Base-by-base conservation (phyloP, 2,888 invertebrate genomes). In the Polydesmus complanatus region DNA sequence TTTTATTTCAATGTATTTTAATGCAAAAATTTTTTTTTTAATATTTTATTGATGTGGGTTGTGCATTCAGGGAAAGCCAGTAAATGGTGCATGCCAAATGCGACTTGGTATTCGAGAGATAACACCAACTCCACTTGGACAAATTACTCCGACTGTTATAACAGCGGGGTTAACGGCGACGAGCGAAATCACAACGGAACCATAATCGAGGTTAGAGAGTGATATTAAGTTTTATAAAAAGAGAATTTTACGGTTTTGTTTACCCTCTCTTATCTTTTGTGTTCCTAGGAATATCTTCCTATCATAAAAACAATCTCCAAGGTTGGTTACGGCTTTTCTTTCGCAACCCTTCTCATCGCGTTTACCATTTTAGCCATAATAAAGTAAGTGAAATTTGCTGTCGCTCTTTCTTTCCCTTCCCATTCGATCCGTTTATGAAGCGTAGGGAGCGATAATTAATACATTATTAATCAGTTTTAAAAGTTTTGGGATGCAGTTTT, bases 71-170 rank as follows among this genome's bases (percentile, higher is more conserved):
- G 85, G 72, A 77, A 76, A 67, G 91, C 89, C 55, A 86, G 86
- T 75, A 88, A 89, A 75, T 81, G 83, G 69, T 93, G 93, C 73
- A 83, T 83, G 63, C 73, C 75, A 23, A 82, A 87, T 71, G 92
- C 88, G 21, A 82, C 83, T 55, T 93, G 93, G 93, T 90, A 83
- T 74, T 80, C 79, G 62, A 88, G 89, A 74, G 87, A 88, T 11
- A 78, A 78, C 63, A 85, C 83, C 56, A 84, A 85, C 70, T 80
- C 78, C 68, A 80, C 84, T 25, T 93, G 92, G 91, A 88, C 90
- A 67, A 92, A 93, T 77, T 93, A 93, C 76, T 91, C 90, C 58
- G 86, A 85, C 52, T 93, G 93, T 75, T 60, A 14, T n/a, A n/a
- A n/a, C n/a, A n/a, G n/a, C 49, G 3, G 11, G 22, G 52, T 52